Percentiles rank a stretch among this genome's conserved stretches.
phyloP scores from a whole-genome alignment of 2,113 vertebrate genomes.

The Brachyistius frenatus region DNA sequence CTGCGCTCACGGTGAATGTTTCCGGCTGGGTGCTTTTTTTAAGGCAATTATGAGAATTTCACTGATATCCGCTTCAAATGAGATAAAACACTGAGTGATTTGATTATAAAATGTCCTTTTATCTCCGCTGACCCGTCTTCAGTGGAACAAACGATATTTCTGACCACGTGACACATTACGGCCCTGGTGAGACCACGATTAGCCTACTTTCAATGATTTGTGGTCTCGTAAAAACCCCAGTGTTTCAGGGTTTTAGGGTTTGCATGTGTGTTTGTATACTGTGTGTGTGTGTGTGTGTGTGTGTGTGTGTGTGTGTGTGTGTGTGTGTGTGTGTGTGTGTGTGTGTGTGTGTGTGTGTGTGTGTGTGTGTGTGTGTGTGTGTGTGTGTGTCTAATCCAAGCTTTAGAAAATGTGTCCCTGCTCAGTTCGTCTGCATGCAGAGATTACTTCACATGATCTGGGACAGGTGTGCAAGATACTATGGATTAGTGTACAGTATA shows the following conservation, averaged over 20 bases:
- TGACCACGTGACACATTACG: conserved; percentile 4
- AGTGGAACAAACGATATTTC: conserved; percentile 17
- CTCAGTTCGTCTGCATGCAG: conserved; percentile 56
- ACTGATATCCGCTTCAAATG: neutral
- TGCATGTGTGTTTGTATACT: conserved; percentile 8
- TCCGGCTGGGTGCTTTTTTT: neutral
- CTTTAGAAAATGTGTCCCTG: conserved; percentile 50
- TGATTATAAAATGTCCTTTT: conserved; percentile 23
- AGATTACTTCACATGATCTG: conserved; percentile 69
- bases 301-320: conserved; percentile 7
- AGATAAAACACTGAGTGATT: conserved; percentile 23
- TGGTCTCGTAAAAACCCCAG: conserved; percentile 31
- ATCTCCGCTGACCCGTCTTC: neutral
- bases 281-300: conserved; percentile 22
- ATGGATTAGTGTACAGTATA: conserved; percentile 53
- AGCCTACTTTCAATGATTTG: conserved; percentile 43
- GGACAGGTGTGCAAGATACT: conserved; percentile 62
- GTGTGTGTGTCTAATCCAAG: conserved; percentile 67
- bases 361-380: conserved; percentile 10
- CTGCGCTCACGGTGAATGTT: neutral
- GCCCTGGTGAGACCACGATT: conserved; percentile 24
- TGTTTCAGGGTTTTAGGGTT: conserved; percentile 32
- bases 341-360: conserved; percentile 12
- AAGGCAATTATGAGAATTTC: neutral
- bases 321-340: conserved; percentile 26